Conservation (phyloP, 2,113 vertebrate genomes). For the Chloropsis cyanopogon region DNA sequence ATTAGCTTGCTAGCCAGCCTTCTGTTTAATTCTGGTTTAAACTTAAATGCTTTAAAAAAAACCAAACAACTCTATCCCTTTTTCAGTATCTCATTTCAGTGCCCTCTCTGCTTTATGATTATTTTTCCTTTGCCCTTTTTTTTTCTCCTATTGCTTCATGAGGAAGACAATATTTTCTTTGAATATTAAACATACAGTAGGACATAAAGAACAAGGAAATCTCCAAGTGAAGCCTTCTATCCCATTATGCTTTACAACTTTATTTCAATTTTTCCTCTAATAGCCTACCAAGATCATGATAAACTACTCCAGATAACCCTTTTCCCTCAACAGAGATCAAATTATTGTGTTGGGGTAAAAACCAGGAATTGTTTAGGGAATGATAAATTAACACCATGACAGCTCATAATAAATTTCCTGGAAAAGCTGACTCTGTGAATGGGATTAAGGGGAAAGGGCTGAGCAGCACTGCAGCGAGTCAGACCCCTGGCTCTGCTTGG, state of each 20-base stretch:
- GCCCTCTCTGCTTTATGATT: not conserved
- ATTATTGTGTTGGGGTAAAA: not conserved
- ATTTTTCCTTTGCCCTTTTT: not conserved
- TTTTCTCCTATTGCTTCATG: not conserved
- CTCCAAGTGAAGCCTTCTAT: not conserved
- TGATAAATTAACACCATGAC: not conserved
- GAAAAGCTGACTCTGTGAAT: not conserved
- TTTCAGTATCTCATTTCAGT: not conserved
- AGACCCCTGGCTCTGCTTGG: not conserved
- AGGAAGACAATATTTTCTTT: not conserved
- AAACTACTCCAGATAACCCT: conserved; percentile 25
- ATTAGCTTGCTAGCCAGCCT: not conserved
- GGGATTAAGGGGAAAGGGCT: not conserved
- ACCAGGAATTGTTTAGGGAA: not conserved
- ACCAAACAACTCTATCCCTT: not conserved
- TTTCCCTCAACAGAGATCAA: conserved; percentile 2
- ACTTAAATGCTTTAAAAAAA: not conserved
- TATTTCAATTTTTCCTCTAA: not conserved
- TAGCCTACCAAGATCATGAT: not conserved
- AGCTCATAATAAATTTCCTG: not conserved
- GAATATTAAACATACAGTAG: not conserved
- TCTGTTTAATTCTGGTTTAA: not conserved
- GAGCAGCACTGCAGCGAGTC: not conserved
- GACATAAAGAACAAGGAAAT: not conserved
- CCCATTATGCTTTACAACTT: not conserved